These are phyloP conservation scores for Tenthredo mesomela DNA, from an alignment of 2,888 invertebrate genomes.

Conservation along the genomic window DNA sequence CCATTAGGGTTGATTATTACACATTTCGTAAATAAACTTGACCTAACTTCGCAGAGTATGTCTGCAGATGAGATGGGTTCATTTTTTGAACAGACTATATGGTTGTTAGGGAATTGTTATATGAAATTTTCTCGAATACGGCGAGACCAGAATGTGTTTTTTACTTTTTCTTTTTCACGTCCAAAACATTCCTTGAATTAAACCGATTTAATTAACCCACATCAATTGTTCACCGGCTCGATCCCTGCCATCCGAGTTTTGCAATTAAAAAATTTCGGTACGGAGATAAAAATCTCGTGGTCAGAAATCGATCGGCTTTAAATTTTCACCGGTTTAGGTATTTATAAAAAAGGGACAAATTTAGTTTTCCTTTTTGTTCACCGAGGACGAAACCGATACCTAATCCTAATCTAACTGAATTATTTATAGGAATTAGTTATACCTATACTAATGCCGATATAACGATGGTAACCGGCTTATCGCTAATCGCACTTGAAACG, in stretches of 20 bases:
- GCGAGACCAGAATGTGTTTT: no score
- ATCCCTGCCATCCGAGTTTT: no score
- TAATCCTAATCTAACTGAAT: no score
- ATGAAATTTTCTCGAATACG: background rate
- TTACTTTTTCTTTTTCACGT: no score
- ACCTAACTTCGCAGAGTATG: background rate
- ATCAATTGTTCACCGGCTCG: no score
- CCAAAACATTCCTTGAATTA: background rate
- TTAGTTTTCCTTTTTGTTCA: no score
- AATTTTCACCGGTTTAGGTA: background rate
- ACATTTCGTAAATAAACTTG: background rate
- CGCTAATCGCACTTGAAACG: background rate
- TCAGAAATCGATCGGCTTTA: background rate
- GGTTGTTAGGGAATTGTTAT: background rate
- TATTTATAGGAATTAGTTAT: background rate
- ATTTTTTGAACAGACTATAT: background rate
- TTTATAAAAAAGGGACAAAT: background rate
- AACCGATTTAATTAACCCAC: background rate
- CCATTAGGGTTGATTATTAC: background rate
- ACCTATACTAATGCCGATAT: constrained; percentile 10
- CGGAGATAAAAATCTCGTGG: background rate
- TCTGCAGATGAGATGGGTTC: background rate
- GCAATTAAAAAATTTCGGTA: background rate
- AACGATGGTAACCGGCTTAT: constrained; percentile 34
- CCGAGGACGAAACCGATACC: background rate